Base-by-base conservation (phyloP, 2,888 invertebrate species). In the Platypus cylindrus region DNA sequence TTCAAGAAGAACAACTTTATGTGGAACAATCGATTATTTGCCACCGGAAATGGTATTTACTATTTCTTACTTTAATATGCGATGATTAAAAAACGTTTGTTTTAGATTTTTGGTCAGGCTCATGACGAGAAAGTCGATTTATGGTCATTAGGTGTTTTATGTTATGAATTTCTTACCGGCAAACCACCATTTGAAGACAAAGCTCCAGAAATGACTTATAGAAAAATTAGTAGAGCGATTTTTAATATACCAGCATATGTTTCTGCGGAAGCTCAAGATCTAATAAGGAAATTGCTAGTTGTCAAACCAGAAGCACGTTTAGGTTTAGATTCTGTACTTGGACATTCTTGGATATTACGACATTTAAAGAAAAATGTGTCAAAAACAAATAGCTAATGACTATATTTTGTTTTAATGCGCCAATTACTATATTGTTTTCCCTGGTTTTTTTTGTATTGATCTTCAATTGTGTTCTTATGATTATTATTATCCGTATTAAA, bases 31-130 rank as follows among this genome's bases (percentile, higher is more conserved):
- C 25, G 94, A 95, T 64, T 95, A 95, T 60, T 65, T 95, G 15
- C 89, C 94, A 0, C 95, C 95, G 5, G 97, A 98, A 66, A 97
- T 98, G 93, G 77, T 98, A 5, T 45, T 78, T 81, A 17, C 25
- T n/a, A n/a, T n/a, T n/a, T n/a, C n/a, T n/a, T n/a, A n/a, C n/a
- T n/a, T n/a, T n/a, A n/a, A n/a, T n/a, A n/a, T n/a, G 8, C 20
- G 5, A 20, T 18, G 7, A 28, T 17, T 13, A 7, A 7, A 14
- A 32, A 31, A 31, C 9, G n/a, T 24, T 12, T 12, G n/a, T 40
- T 37, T 24, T 28, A 41, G 41, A 32, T 42, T 30, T 31, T 32
- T n/a, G 40, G 40, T n/a, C 40, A 43, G 30, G 30, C 41, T 16
- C 44, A 44, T 17, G 40, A 44, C 20, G 44, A 44, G 30, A 44